Percentiles rank a stretch among this genome's conserved stretches.
Evolutionary conservation across 2,797 vertebrate genomes (phyloP).

Genomic region (Crocodylus rhombifer): DNA sequence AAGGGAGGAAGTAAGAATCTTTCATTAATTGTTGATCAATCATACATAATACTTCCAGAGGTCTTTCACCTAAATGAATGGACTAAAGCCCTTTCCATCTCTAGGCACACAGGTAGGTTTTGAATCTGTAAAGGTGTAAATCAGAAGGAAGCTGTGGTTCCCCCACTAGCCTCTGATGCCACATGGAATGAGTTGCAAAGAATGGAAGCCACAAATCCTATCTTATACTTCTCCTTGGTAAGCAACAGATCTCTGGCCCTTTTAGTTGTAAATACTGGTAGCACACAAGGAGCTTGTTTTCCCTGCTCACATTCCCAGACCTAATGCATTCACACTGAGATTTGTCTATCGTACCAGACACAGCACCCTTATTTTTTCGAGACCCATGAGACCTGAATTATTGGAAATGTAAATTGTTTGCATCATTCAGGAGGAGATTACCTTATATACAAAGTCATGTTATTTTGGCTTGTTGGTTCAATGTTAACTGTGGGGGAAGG

Average conservation of each 20-base stretch:
- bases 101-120: background rate
- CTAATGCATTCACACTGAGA: background rate
- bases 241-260: background rate
- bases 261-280: background rate
- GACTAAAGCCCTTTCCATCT: background rate
- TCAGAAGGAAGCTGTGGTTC: background rate
- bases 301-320: background rate
- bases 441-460: background rate
- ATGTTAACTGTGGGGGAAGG: background rate
- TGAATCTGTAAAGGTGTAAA: background rate
- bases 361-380: background rate
- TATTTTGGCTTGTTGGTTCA: background rate
- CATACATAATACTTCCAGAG: background rate
- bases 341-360: background rate
- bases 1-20: background rate
- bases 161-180: background rate
- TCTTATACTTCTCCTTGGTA: background rate
- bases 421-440: background rate
- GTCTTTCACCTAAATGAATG: background rate
- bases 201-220: background rate
- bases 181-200: background rate
- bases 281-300: background rate
- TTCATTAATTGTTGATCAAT: background rate
- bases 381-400: background rate
- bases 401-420: background rate